These are phyloP conservation scores for Anguilla japonica DNA, from an alignment of 2,113 vertebrate species.

Conservation along the genomic window DNA sequence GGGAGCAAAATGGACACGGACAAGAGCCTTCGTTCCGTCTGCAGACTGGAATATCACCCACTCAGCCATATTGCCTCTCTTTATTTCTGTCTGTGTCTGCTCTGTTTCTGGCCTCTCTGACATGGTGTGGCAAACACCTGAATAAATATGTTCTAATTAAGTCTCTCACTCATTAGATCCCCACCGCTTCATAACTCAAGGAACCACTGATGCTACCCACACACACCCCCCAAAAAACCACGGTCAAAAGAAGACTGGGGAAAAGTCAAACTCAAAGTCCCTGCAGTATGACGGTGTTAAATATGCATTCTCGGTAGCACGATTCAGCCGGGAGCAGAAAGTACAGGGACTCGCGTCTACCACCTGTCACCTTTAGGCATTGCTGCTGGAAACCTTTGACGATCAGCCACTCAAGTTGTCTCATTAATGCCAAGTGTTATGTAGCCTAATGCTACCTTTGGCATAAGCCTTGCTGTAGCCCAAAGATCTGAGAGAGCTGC, in stretches of 20 bases:
- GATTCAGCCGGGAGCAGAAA: not conserved
- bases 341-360: not conserved
- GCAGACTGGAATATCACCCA: not conserved
- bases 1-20: not conserved
- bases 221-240: not conserved
- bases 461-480: no score
- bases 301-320: not conserved
- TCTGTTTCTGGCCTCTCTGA: not conserved
- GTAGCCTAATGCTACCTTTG: no score
- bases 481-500: no score
- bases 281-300: not conserved
- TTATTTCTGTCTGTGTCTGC: not conserved
- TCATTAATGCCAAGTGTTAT: no score
- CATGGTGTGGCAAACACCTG: not conserved
- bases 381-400: not conserved
- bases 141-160: not conserved
- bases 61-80: not conserved
- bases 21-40: not conserved
- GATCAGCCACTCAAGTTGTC: no score
- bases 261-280: not conserved
- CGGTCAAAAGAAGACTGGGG: not conserved
- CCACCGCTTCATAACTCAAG: not conserved
- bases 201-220: not conserved
- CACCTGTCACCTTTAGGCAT: not conserved
- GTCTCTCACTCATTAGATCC: not conserved